phyloP scores from a whole-genome alignment of 2,888 invertebrate species.

The Phalangium opilio region DNA sequence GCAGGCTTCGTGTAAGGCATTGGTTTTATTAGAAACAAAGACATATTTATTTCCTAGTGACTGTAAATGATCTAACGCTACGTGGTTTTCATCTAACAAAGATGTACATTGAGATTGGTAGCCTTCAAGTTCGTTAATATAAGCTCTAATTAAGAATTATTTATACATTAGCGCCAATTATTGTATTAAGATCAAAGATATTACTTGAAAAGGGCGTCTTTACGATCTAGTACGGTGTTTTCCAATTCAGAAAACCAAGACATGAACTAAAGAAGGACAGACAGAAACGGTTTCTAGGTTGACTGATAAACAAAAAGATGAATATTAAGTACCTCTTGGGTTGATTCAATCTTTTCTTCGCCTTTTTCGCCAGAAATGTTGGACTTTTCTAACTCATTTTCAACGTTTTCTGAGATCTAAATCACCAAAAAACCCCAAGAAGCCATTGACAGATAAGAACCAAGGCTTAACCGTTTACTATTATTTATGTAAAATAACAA shows the following conservation, averaged over 20 bases:
- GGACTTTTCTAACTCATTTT: no score
- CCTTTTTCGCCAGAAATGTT: no score
- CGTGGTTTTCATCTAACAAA: conserved; percentile 44
- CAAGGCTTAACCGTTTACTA: no score
- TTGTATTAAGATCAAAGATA: no score
- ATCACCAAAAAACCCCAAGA: no score
- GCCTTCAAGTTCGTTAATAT: conserved; percentile 16
- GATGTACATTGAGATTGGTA: conserved; percentile 26
- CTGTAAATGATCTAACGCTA: conserved; percentile 52
- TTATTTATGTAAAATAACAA: no score
- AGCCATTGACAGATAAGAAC: no score
- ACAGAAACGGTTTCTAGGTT: not conserved
- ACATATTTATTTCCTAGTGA: conserved; percentile 61
- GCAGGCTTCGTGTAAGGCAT: conserved; percentile 75
- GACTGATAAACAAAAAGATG: no score
- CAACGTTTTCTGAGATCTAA: no score
- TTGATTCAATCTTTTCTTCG: conserved; percentile 12
- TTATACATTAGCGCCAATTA: no score
- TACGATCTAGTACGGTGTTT: conserved; percentile 12
- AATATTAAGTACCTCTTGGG: conserved; percentile 14
- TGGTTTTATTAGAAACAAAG: conserved; percentile 79
- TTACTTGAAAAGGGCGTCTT: conserved; percentile 13
- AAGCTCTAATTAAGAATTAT: conserved; percentile 5
- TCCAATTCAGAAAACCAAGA: conserved; percentile 15
- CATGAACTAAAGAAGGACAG: conserved; percentile 7